Base-by-base conservation (phyloP, 2,797 vertebrate species). In the Chelonia mydas region DNA sequence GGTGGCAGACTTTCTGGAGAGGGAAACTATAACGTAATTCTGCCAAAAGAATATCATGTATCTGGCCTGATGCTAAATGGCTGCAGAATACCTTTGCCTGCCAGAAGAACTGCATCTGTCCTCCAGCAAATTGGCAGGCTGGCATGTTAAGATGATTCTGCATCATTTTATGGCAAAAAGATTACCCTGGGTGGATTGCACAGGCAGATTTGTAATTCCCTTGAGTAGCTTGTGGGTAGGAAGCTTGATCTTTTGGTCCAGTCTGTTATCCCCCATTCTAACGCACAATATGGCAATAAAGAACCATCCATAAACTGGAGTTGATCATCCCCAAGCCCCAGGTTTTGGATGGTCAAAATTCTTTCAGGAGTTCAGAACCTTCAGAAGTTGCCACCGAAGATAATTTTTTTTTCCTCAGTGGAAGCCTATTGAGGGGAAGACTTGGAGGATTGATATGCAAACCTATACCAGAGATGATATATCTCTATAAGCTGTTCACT, bases 361-460 rank as follows among this genome's bases (percentile, higher is more conserved):
- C 65, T 76, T 57, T 79, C 65, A 54, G 82, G 41, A 41, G 33
- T 21, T 50, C 57, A 1, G 2, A 78, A 72, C 65, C 65, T 83
- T 61, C 17, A 33, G 19, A 79, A n/a, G 25, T 50, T 41, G 45
- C 65, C 45, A 25, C 45, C 72, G 25, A 31, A 11, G 84, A 41
- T 59, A 77, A 68, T 79, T 68, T 59, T 80, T 80, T 88, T 13
- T 41, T 51, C 47, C 81, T 84, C 25, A n/a, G 27, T 47, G 13
- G 25, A 28, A 76, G 72, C 23, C 72, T 28, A 47, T 15, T 65
- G 78, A 85, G 57, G 31, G 0, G 0, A 82, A 90, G 31, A 16
- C 81, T 78, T 78, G 61, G 78, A 37, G 90, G 77, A 41, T 47
- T 45, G n/a, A 59, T 92, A 84, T 57, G 81, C 84, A 86, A 87